Conservation (phyloP, 2,113 vertebrate genomes). For the Podarcis cretensis region DNA sequence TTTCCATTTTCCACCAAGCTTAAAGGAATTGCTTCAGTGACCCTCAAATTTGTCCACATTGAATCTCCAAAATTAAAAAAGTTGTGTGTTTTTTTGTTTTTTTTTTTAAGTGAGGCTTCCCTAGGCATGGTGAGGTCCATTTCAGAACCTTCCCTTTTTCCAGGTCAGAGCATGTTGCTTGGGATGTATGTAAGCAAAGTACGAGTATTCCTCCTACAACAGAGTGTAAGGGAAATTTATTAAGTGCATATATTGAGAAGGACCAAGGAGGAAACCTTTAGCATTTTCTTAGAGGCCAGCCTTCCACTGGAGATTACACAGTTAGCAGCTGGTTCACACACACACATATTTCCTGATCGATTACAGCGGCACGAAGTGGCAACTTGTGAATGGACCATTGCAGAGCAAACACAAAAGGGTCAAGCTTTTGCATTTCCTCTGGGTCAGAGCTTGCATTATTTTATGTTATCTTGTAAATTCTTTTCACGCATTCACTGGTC, state of each 20-base stretch:
- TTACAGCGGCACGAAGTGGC: not conserved
- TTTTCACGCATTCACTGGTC: not conserved
- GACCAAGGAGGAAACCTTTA: not conserved
- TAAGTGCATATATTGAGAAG: not conserved
- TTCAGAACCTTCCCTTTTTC: not conserved
- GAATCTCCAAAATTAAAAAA: not conserved
- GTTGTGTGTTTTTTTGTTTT: no score
- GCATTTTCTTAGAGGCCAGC: not conserved
- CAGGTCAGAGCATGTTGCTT: not conserved
- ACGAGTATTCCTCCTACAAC: not conserved
- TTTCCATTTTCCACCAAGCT: not conserved
- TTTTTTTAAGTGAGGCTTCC: not conserved
- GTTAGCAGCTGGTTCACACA: not conserved
- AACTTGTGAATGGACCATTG: not conserved
- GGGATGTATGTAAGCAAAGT: not conserved
- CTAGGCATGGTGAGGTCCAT: not conserved
- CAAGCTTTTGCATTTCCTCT: not conserved
- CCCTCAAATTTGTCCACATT: not conserved
- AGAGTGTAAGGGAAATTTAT: not conserved
- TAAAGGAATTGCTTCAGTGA: not conserved
- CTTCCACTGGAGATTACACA: not conserved
- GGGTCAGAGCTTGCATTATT: not conserved
- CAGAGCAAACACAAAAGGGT: not conserved
- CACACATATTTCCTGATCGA: not conserved
- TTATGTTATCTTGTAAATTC: not conserved